phyloP scores from a whole-genome alignment of 2,113 vertebrate species.

The Noctilio leporinus region DNA sequence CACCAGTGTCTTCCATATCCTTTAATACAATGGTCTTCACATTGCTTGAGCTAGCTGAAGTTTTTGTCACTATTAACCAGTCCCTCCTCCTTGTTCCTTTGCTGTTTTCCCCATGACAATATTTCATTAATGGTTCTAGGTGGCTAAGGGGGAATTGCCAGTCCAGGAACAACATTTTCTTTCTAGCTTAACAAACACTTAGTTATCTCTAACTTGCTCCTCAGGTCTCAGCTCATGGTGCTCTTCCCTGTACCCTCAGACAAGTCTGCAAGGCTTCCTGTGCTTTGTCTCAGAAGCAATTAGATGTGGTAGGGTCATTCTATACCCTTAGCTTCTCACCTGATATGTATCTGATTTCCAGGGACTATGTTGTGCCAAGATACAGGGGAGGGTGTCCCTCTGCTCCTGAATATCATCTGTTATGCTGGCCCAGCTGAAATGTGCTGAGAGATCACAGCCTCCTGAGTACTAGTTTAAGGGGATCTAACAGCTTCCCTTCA shows the following conservation, averaged over 20 bases:
- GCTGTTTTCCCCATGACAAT: neutral
- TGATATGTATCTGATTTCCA: neutral
- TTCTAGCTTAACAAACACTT: slow-evolving; percentile 26
- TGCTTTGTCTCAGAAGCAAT: neutral
- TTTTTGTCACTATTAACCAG: rapidly evolving
- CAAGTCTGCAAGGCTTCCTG: neutral
- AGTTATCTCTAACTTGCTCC: neutral
- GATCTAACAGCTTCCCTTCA: neutral
- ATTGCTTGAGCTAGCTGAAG: neutral
- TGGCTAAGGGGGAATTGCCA: neutral
- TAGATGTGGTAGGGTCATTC: neutral
- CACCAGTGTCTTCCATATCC: neutral
- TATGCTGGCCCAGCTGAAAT: neutral
- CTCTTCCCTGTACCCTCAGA: neutral
- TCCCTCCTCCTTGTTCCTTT: neutral
- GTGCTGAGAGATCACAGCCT: neutral
- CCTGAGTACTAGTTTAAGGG: neutral
- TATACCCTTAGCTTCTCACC: neutral
- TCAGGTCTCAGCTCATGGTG: neutral
- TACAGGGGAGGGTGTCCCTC: neutral
- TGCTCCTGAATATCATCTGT: neutral
- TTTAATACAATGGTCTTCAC: neutral
- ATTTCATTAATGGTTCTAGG: neutral
- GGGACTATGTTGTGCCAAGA: neutral
- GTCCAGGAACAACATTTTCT: neutral